phyloP scores from a whole-genome alignment of 1,140 invertebrate genomes.

The Panonychus citri region DNA sequence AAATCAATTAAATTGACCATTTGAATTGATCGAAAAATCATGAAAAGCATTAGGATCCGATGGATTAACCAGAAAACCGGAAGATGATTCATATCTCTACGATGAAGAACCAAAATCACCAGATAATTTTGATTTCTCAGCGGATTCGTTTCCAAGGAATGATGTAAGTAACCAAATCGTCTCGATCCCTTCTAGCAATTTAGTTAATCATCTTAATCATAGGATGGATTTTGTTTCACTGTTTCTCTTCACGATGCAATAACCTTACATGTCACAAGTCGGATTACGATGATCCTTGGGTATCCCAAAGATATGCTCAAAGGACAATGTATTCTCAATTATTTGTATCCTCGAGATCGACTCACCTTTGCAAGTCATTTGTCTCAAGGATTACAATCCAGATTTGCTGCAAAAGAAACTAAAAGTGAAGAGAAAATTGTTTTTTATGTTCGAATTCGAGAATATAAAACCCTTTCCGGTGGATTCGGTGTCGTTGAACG shows the following conservation, averaged over 20 bases:
- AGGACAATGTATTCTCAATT: slow-evolving; percentile 61
- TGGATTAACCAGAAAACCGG: too few relatives aligned
- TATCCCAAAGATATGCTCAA: slow-evolving; percentile 39
- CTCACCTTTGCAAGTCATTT: slow-evolving; percentile 35
- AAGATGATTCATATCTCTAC: too few relatives aligned
- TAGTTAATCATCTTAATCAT: background rate
- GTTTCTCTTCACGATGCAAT: slow-evolving; percentile 13
- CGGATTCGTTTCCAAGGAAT: too few relatives aligned
- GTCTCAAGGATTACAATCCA: slow-evolving; percentile 24
- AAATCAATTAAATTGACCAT: too few relatives aligned
- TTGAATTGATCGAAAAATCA: too few relatives aligned
- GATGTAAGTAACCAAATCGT: too few relatives aligned
- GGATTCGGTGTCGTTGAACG: slow-evolving; percentile 36
- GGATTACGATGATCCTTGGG: slow-evolving; percentile 7
- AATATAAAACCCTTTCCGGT: slow-evolving; percentile 28
- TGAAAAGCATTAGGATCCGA: too few relatives aligned
- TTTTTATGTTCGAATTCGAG: slow-evolving; percentile 24
- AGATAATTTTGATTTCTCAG: too few relatives aligned
- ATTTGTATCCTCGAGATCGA: slow-evolving; percentile 51
- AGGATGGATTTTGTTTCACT: slow-evolving; percentile 13
- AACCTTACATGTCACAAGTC: slow-evolving; percentile 8
- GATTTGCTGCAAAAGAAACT: slow-evolving; percentile 4
- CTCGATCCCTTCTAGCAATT: too few relatives aligned
- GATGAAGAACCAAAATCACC: too few relatives aligned
- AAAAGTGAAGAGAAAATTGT: background rate